Conservation (phyloP, 2,113 vertebrate genomes). For the Peucedramus taeniatus region DNA sequence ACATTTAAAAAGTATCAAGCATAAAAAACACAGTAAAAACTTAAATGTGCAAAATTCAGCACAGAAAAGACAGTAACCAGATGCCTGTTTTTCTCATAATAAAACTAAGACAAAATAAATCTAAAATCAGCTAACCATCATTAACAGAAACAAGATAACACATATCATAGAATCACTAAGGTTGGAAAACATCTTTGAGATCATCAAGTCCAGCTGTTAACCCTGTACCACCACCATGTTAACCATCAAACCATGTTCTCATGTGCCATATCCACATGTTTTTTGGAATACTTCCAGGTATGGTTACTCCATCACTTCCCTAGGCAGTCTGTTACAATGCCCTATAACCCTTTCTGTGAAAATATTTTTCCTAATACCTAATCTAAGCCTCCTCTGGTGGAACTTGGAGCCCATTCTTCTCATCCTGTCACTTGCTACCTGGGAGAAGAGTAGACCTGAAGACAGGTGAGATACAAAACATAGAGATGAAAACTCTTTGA, state of each 20-base stretch:
- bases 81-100: neutral
- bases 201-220: neutral
- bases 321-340: neutral
- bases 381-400: neutral
- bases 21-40: neutral
- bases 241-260: neutral
- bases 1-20: neutral
- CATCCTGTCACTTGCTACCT: neutral
- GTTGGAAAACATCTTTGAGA: neutral
- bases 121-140: neutral
- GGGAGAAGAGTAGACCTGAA: neutral
- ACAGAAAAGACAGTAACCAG: neutral
- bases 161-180: neutral
- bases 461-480: neutral
- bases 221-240: accelerated
- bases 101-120: neutral
- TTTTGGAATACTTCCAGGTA: neutral
- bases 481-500: neutral
- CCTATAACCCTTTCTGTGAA: neutral
- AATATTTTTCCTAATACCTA: neutral
- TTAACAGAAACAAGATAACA: neutral
- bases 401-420: neutral
- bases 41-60: neutral
- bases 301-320: neutral
- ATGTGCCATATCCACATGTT: neutral